A percentile compares a stretch with the other conserved stretches of the same genome.
phyloP scores from a whole-genome alignment of 2,113 vertebrate genomes.

The Pelecanoides urinatrix region DNA sequence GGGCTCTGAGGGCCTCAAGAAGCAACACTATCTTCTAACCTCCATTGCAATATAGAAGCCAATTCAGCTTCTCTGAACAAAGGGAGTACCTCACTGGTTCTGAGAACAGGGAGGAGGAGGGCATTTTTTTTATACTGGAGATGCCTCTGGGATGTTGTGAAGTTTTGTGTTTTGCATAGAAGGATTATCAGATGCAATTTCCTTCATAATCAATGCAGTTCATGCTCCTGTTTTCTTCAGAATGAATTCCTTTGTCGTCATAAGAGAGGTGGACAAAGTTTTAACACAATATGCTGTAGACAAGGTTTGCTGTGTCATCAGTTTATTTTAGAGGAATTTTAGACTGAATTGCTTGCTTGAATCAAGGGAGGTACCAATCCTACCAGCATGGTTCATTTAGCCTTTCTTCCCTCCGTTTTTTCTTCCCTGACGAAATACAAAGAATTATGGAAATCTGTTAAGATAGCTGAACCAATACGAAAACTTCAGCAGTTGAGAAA shows the following conservation, averaged over 20 bases:
- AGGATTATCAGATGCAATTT: background rate
- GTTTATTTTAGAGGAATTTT: background rate
- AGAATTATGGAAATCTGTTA: background rate
- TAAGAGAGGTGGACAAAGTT: background rate
- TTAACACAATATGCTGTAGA: background rate
- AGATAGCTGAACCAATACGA: background rate
- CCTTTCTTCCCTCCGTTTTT: background rate
- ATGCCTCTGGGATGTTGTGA: background rate
- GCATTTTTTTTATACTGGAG: background rate
- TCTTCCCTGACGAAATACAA: background rate
- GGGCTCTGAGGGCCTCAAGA: background rate
- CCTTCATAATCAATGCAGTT: background rate
- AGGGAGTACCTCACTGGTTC: background rate
- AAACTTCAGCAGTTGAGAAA: background rate
- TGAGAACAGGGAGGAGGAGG: background rate
- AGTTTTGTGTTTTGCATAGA: background rate
- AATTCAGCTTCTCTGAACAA: background rate
- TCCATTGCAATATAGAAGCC: background rate
- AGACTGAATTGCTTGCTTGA: background rate
- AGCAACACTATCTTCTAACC: background rate
- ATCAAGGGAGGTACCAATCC: background rate
- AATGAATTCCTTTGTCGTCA: background rate
- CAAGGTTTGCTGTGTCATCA: background rate
- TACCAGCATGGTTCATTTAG: background rate
- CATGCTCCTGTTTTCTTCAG: background rate